Base-by-base conservation (phyloP, 2,888 invertebrate species). In the Nephrotoma flavescens region DNA sequence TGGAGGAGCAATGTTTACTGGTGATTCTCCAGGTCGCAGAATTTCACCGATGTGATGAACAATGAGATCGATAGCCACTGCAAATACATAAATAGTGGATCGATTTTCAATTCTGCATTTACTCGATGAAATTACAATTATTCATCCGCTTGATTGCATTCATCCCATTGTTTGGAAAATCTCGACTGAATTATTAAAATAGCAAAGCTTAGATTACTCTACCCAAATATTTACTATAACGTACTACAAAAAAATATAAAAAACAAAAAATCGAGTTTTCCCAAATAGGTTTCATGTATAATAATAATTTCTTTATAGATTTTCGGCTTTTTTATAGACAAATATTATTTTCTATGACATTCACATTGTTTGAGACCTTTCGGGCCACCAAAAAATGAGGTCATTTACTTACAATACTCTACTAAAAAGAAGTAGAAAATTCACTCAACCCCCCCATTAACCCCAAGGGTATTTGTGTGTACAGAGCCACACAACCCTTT, bases 61-160 rank as follows among this genome's bases (percentile, higher is more conserved):
- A 93, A 99, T 99, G 92, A 99, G 95, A 94, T 98, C 98, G 93
- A 99, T 99, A 93, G 99, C 99, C 94, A 99, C 99, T 98, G 96
- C 94, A 97, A 96, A 94, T 94, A 89, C 84, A 84, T 41, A 41
- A 84, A 84, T 84, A n/a, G 84, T 84, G 84, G 42, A 84, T 84
- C 84, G 84, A 84, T 84, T 84, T 84, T 71, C 31, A 71, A 71
- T 31, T 71, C 71, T 71, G 19, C 31, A 71, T 71, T 71, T 71
- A 71, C 31, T 19, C 71, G 71, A 19, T 71, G 71, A 71, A 71
- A 71, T 71, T 31, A 31, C 71, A 31, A 71, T 31, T 71, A 71
- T 31, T 84, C 42, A 7, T 42, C 84, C 42, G 84, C n/a, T 42
- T 84, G 84, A 31, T 83, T 83, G 3, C 3, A 31, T 31, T 31